A percentile compares a stretch with the other conserved stretches of the same genome.
phyloP scores from a whole-genome alignment of 2,797 vertebrate species.

The Echeneis naucrates region DNA sequence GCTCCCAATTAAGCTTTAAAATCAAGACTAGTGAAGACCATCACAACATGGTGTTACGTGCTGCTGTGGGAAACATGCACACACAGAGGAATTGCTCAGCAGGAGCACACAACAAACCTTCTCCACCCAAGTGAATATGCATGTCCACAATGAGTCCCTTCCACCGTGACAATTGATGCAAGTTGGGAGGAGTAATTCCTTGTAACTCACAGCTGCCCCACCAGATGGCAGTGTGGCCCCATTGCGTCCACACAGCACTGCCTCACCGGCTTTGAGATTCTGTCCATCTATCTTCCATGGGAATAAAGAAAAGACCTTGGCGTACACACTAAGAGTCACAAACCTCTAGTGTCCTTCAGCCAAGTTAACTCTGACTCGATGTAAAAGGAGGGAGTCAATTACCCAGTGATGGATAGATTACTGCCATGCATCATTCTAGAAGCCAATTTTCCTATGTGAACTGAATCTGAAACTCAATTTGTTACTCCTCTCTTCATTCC shows the following conservation, averaged over 20 bases:
- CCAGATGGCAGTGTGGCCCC: constrained; percentile 74
- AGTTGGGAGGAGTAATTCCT: neutral
- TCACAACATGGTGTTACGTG: neutral
- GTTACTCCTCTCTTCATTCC: constrained; percentile 44
- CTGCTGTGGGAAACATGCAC: neutral
- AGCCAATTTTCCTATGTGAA: constrained; percentile 68
- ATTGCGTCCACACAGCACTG: neutral
- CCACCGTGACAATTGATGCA: neutral
- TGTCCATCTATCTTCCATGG: constrained; percentile 56
- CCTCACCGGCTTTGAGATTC: neutral
- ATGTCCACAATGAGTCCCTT: constrained; percentile 2
- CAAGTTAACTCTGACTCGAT: constrained; percentile 71
- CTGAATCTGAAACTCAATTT: constrained; percentile 78
- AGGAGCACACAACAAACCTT: neutral
- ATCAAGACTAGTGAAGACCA: neutral
- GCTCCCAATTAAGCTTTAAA: constrained; percentile 34
- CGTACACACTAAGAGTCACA: constrained; percentile 43
- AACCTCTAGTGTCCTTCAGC: constrained; percentile 73
- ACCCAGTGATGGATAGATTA: constrained; percentile 76
- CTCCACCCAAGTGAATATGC: neutral
- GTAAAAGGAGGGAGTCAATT: constrained; percentile 75
- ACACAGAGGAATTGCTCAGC: neutral
- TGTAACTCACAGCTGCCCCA: constrained; percentile 43
- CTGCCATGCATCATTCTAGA: constrained; percentile 69
- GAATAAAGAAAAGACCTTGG: constrained; percentile 57